These are phyloP conservation scores for Chaetura pelagica DNA, from an alignment of 2,113 vertebrate genomes.

Conservation along the genomic window DNA sequence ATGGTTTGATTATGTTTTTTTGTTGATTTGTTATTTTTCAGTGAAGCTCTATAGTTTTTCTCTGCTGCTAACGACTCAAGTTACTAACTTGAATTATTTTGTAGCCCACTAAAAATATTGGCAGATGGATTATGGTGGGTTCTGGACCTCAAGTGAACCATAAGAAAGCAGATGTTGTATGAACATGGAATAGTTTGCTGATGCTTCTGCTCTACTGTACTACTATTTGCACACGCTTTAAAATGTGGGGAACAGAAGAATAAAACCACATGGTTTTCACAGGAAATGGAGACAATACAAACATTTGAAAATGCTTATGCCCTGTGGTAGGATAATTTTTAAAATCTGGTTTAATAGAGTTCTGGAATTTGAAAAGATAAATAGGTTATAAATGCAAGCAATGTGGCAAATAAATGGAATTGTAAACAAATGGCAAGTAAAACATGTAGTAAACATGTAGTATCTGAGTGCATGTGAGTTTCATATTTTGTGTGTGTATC, in stretches of 20 bases:
- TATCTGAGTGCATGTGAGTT: not conserved
- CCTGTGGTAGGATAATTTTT: constrained; percentile 48
- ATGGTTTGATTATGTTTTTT: not conserved
- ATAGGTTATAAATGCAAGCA: constrained; percentile 35
- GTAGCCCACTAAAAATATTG: constrained; percentile 64
- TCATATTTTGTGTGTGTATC: constrained; percentile 11
- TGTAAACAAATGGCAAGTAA: constrained; percentile 32
- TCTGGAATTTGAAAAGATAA: constrained; percentile 41
- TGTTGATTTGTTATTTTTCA: not conserved
- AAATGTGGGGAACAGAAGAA: constrained; percentile 30
- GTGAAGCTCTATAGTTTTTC: not conserved
- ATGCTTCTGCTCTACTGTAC: constrained; percentile 31
- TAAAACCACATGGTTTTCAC: constrained; percentile 54
- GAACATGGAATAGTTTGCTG: constrained; percentile 22
- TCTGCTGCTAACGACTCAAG: constrained; percentile 19
- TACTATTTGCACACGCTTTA: constrained; percentile 1
- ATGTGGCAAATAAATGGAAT: constrained; percentile 22
- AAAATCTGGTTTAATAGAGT: constrained; percentile 21
- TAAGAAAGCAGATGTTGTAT: constrained; percentile 52
- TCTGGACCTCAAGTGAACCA: constrained; percentile 42
- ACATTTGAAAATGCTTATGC: constrained; percentile 32
- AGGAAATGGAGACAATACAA: constrained; percentile 55
- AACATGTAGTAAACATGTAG: constrained; percentile 13
- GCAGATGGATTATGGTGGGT: constrained; percentile 20
- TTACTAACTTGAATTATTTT: constrained; percentile 61